Conservation (phyloP, 2,797 vertebrate species). For the Neosalanx taihuensis region DNA sequence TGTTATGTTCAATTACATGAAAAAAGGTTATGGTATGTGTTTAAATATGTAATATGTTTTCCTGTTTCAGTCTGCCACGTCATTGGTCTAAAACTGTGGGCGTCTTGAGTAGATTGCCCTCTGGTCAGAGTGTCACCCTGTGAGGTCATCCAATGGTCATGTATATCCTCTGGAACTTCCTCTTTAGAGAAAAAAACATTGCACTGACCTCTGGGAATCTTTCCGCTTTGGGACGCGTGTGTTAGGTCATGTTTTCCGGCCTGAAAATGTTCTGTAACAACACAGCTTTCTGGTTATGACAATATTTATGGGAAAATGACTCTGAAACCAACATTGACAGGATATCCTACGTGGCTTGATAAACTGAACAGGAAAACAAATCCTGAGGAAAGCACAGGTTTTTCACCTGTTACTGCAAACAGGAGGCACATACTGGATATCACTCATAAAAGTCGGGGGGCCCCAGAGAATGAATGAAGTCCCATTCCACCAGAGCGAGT, state of each 20-base stretch:
- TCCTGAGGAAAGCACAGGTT: slow-evolving; percentile 49
- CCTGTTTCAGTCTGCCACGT: background rate
- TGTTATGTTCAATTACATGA: background rate
- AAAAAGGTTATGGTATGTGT: background rate
- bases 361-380: slow-evolving; percentile 52
- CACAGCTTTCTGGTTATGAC: slow-evolving; percentile 58
- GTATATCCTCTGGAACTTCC: slow-evolving; percentile 58
- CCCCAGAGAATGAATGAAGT: slow-evolving; percentile 38
- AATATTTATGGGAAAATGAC: slow-evolving; percentile 42
- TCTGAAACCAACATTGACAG: slow-evolving; percentile 33
- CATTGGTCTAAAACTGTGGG: slow-evolving; percentile 44
- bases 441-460: slow-evolving; percentile 54
- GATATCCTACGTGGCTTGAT: slow-evolving; percentile 17
- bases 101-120: slow-evolving; percentile 54
- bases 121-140: slow-evolving; percentile 53
- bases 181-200: slow-evolving; percentile 59
- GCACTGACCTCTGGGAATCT: slow-evolving; percentile 66
- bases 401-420: slow-evolving; percentile 39
- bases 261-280: slow-evolving; percentile 57
- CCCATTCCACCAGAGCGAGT: slow-evolving; percentile 55
- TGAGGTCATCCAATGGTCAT: slow-evolving; percentile 65
- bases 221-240: slow-evolving; percentile 46
- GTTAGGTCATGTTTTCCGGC: slow-evolving; percentile 72
- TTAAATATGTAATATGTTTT: background rate
- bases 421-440: slow-evolving; percentile 39